phyloP scores from a whole-genome alignment of 2,888 invertebrate genomes.

The Trissolcus japonicus region DNA sequence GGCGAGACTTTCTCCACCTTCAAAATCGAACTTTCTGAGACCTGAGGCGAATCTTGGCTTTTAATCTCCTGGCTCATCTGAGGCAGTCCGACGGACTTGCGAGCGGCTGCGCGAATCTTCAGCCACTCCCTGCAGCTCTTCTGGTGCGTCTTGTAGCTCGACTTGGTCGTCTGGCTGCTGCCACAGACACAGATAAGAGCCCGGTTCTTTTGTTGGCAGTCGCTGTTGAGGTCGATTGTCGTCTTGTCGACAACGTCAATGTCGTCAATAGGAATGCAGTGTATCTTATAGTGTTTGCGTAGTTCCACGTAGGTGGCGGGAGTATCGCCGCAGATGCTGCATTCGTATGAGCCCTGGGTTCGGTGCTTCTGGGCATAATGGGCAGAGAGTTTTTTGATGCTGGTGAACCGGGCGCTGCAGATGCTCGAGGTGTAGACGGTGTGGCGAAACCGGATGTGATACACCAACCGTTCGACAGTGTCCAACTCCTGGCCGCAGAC shows the following conservation, averaged over 20 bases:
- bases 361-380: conserved; percentile 37
- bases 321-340: conserved; percentile 40
- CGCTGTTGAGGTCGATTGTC: not conserved
- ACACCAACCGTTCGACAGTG: conserved; percentile 6
- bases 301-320: not conserved
- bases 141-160: conserved; percentile 39
- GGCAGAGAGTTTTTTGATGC: conserved; percentile 17
- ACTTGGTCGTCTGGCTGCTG: conserved; percentile 17
- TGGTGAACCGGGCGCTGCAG: conserved; percentile 31
- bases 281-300: conserved; percentile 42
- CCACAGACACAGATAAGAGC: conserved; percentile 38
- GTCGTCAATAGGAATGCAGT: conserved; percentile 44
- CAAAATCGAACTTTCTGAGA: too few species aligned
- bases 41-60: too few species aligned
- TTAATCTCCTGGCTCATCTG: too few species aligned
- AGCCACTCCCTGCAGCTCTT: conserved; percentile 36
- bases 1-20: not conserved
- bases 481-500: conserved; percentile 2
- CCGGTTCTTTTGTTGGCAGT: conserved; percentile 25
- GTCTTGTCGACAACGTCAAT: conserved; percentile 10
- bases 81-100: conserved; percentile 19
- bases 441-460: conserved; percentile 27
- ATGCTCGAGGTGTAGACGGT: conserved; percentile 44
- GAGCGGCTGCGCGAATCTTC: conserved; percentile 27
- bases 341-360: conserved; percentile 2